These are phyloP conservation scores for Rhopilema esculentum DNA, from an alignment of 30 jellyfish, hydroid and myxozoan genomes.

Conservation along the genomic window DNA sequence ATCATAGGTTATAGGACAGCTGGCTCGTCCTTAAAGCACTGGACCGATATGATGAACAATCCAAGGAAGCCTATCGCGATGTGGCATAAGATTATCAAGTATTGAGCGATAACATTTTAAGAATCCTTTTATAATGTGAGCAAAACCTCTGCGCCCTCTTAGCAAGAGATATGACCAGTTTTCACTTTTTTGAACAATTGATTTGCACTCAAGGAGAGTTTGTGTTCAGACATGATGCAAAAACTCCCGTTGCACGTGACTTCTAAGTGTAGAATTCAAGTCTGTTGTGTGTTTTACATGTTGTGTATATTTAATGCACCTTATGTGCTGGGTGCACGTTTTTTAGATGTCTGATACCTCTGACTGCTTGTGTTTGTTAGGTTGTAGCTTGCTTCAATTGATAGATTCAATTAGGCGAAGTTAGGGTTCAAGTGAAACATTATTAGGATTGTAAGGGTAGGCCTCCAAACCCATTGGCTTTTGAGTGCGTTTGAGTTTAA, in stretches of 20 bases:
- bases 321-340: not conserved
- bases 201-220: no score
- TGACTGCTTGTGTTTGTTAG: no score
- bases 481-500: no score
- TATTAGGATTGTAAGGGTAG: no score
- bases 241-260: not conserved
- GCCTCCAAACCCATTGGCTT: no score
- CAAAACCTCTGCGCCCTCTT: no score
- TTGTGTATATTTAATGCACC: not conserved
- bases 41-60: constrained; percentile 96
- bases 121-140: not conserved
- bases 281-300: not conserved
- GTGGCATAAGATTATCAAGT: constrained; percentile 93
- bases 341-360: not conserved
- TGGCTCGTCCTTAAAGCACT: constrained; percentile 89
- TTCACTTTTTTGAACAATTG: no score
- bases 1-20: constrained; percentile 94
- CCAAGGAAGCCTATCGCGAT: constrained; percentile 88
- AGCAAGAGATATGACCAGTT: no score
- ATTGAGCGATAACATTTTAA: constrained; percentile 1
- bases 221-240: no score
- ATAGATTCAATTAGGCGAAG: no score
- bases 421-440: no score
- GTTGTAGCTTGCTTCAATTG: no score
- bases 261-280: not conserved